Evolutionary conservation across 2,797 vertebrate species (phyloP).

Genomic region (Dryobates pubescens): DNA sequence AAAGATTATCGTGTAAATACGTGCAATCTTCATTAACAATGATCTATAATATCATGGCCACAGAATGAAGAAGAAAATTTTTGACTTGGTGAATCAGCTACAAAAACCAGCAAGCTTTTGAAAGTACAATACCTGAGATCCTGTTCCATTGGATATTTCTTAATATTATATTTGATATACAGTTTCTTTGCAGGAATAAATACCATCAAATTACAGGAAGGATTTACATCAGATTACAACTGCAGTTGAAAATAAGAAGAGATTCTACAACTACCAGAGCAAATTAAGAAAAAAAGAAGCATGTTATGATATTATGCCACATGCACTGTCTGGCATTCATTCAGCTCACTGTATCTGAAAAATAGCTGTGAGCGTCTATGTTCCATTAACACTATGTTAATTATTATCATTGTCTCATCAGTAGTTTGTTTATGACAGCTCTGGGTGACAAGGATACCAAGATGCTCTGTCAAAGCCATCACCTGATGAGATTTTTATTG

Average conservation of each 20-base stretch:
- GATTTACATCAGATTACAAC: not conserved
- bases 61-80: not conserved
- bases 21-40: not conserved
- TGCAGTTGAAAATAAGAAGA: slow-evolving; percentile 22
- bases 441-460: slow-evolving; percentile 77
- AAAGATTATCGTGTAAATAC: not conserved
- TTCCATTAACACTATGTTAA: slow-evolving; percentile 78
- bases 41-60: not conserved
- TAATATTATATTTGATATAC: not conserved
- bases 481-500: slow-evolving; percentile 80
- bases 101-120: not conserved
- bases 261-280: slow-evolving; percentile 15
- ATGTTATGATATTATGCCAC: slow-evolving; percentile 56
- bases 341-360: slow-evolving; percentile 81
- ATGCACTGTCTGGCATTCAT: slow-evolving; percentile 73
- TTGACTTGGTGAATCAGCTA: not conserved
- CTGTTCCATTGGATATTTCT: not conserved
- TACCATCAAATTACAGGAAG: not conserved
- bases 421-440: slow-evolving; percentile 78
- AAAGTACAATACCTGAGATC: not conserved
- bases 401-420: slow-evolving; percentile 84
- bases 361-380: slow-evolving; percentile 75
- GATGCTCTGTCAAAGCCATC: slow-evolving; percentile 76
- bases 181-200: not conserved
- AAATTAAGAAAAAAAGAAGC: slow-evolving; percentile 41